phyloP scores from a whole-genome alignment of 2,113 vertebrate species.

The Coryphaenoides rupestris region DNA sequence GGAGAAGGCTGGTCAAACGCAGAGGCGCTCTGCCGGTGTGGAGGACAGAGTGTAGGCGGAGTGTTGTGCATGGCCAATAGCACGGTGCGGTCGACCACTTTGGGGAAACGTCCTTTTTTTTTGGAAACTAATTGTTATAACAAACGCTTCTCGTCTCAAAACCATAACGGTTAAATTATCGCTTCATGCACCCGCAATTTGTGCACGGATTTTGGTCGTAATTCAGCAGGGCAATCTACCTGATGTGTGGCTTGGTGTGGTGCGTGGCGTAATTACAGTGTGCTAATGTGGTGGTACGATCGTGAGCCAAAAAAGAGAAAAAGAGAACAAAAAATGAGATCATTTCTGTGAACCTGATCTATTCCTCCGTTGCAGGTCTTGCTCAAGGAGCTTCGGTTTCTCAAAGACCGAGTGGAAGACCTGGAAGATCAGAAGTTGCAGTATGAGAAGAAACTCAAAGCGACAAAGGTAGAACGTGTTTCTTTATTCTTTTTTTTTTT shows the following conservation, averaged over 20 bases:
- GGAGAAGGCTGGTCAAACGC: constrained; percentile 61
- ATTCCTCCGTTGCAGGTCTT: constrained; percentile 72
- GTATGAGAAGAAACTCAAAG: constrained; percentile 90
- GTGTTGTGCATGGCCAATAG: constrained; percentile 61
- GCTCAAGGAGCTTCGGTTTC: constrained; percentile 82
- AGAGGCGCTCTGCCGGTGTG: constrained; percentile 74
- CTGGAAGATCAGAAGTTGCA: constrained; percentile 91
- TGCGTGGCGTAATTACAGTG: constrained; percentile 8
- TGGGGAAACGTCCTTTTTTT: too few relatives aligned
- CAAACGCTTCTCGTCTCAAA: too few relatives aligned
- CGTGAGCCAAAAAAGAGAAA: background rate
- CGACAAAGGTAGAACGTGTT: constrained; percentile 83
- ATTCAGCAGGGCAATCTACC: too few relatives aligned
- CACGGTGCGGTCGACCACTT: constrained; percentile 28
- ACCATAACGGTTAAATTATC: too few relatives aligned
- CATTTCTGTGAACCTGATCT: background rate
- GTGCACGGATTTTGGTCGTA: too few relatives aligned
- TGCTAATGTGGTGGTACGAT: background rate
- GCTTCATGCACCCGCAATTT: too few relatives aligned
- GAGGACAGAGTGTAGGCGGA: constrained; percentile 83
- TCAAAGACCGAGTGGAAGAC: constrained; percentile 90
- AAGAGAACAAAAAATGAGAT: background rate
- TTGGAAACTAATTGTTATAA: too few relatives aligned
- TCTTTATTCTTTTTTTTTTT: constrained; percentile 5
- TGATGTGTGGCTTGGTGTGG: too few relatives aligned